phyloP scores from a whole-genome alignment of 2,888 invertebrate species.

The Asteroscopus sphinx region DNA sequence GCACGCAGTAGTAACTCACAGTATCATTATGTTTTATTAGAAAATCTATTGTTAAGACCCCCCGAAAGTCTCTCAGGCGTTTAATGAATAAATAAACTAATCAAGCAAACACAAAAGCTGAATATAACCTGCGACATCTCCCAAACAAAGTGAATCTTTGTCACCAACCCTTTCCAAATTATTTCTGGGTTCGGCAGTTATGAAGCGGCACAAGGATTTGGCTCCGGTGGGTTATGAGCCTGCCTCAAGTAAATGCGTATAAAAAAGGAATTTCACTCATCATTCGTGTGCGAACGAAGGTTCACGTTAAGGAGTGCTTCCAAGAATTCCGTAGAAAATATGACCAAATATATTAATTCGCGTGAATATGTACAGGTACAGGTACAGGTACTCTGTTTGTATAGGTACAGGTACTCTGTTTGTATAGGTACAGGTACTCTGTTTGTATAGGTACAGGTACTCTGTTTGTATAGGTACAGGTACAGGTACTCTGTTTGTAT shows the following conservation, averaged over 20 bases:
- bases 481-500: too few species aligned
- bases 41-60: too few species aligned
- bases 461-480: too few species aligned
- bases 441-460: too few species aligned
- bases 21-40: too few species aligned
- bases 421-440: too few species aligned
- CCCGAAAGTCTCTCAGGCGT: too few species aligned
- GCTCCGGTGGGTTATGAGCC: slow-evolving; percentile 43
- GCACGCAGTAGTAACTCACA: too few species aligned
- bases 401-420: too few species aligned
- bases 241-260: slow-evolving; percentile 52
- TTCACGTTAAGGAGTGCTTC: slow-evolving; percentile 45
- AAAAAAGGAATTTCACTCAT: slow-evolving; percentile 58
- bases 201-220: slow-evolving; percentile 53
- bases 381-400: too few species aligned
- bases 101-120: slow-evolving; percentile 34
- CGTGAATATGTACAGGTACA: slow-evolving; percentile 17
- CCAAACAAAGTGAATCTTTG: slow-evolving; percentile 47
- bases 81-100: too few species aligned
- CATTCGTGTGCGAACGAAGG: slow-evolving; percentile 38
- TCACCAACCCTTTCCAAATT: slow-evolving; percentile 46
- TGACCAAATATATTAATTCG: slow-evolving; percentile 39
- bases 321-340: slow-evolving; percentile 42
- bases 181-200: slow-evolving; percentile 56
- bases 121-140: slow-evolving; percentile 24